A percentile compares a stretch with the other conserved stretches of the same genome.
These are phyloP conservation scores for Cephus pulcher DNA, from an alignment of 2,888 invertebrate species.

Conservation along the genomic window DNA sequence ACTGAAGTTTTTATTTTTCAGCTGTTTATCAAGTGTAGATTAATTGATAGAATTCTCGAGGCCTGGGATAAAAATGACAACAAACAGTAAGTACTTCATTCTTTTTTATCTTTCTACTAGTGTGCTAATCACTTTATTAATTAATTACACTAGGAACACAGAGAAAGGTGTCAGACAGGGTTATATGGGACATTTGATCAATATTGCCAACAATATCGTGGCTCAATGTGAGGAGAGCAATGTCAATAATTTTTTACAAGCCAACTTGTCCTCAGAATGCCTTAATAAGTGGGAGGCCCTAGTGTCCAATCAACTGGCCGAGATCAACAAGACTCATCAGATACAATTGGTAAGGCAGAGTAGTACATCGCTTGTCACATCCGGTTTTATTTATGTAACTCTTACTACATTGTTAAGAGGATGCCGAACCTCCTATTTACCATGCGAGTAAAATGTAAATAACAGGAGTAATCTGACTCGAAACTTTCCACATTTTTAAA, in stretches of 20 bases:
- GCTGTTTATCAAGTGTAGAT: constrained; percentile 83
- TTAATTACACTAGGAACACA: constrained; percentile 60
- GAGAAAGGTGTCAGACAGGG: constrained; percentile 72
- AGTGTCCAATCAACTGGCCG: constrained; percentile 47
- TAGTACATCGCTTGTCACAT: background rate
- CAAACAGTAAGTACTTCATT: constrained; percentile 74
- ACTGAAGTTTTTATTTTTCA: constrained; percentile 65
- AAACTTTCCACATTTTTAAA: too few relatives aligned
- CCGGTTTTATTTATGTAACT: background rate
- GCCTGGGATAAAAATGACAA: constrained; percentile 84
- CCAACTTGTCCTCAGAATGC: constrained; percentile 67
- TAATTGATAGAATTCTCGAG: constrained; percentile 83
- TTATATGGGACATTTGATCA: constrained; percentile 77
- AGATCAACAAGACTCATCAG: constrained; percentile 58
- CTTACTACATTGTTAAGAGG: background rate
- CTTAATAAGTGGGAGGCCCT: constrained; percentile 55
- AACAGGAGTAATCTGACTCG: too few relatives aligned
- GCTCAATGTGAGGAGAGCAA: constrained; percentile 69
- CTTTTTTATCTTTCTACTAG: background rate
- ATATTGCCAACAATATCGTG: constrained; percentile 72
- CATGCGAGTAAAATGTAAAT: too few relatives aligned
- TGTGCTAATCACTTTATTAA: background rate
- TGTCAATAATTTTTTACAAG: constrained; percentile 69
- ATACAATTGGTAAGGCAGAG: constrained; percentile 48
- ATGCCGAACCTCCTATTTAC: too few relatives aligned